phyloP scores from a whole-genome alignment of 2,113 vertebrate genomes.

The Phaethornis superciliosus region DNA sequence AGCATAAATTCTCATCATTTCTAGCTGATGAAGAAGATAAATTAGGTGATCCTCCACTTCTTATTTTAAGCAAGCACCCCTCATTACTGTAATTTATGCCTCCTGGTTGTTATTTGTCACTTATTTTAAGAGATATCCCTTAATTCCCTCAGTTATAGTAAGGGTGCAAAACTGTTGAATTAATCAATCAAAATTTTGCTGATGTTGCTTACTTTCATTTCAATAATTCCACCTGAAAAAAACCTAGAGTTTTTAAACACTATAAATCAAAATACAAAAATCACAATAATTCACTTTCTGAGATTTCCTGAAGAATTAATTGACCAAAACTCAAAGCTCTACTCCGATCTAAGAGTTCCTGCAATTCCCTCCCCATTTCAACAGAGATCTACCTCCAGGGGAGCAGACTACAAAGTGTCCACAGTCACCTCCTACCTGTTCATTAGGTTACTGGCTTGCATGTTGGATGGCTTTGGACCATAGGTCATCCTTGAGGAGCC shows the following conservation, averaged over 20 bases:
- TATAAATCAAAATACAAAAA: not conserved
- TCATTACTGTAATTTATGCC: not conserved
- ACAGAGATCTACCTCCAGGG: not conserved
- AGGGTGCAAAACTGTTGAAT: not conserved
- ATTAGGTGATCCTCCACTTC: not conserved
- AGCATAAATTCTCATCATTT: not conserved
- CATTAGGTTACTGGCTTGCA: not conserved
- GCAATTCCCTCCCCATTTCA: not conserved
- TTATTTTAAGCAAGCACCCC: not conserved
- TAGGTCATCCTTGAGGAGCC: not conserved
- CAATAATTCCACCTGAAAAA: not conserved
- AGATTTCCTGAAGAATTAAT: not conserved
- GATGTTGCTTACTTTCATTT: not conserved
- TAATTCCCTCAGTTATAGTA: not conserved
- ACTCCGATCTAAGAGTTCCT: not conserved
- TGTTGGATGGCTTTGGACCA: rapidly evolving
- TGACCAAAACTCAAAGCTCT: not conserved
- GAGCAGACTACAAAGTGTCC: not conserved
- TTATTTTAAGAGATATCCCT: not conserved
- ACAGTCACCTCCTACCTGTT: not conserved
- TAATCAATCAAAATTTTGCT: not conserved
- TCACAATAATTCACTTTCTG: not conserved
- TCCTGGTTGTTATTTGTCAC: not conserved
- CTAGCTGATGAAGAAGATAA: not conserved
- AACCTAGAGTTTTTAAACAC: not conserved